Evolutionary conservation across 2,113 vertebrate species (phyloP), one percentile per base, ranked within the genome.

Genomic region (Pitta sordida): DNA sequence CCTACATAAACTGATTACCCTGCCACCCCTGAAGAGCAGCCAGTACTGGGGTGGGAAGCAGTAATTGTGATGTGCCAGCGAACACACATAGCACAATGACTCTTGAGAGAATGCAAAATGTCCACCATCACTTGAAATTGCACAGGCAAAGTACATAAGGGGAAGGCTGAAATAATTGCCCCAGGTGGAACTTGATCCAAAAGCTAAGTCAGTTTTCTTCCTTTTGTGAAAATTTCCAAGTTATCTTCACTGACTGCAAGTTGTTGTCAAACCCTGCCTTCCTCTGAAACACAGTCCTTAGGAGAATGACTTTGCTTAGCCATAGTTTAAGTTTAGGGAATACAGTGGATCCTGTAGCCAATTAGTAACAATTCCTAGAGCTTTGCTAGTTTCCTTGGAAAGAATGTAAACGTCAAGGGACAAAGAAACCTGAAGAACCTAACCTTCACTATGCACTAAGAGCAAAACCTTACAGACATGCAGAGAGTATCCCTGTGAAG

Each of bases 1-100:
- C 68, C 82, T 81, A 71, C 67, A 74, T 71, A 88, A 96, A 94
- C 76, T 90, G 83, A 95, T 93, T 87, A 93, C 52, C 94, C 79
- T 65, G 48, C 34, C 64, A 85, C 6, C 41, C 52, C 63, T 88
- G 70, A 94, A 89, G 63, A 77, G 91, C 82, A 93, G 84, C 44
- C 83, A 95, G 53, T 26, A 51, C 55, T 27, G 41, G 16, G 49
- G 24, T 82, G 79, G 71, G 83, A 85, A 91, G 51, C 59, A 79
- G 26, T 75, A 82, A 91, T 13, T 48, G 55, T 5, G 15, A 65
- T 78, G 70, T n/a, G 63, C 60, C 60, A 76, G 59, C 23, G 69
- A 60, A 86, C 36, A 63, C 49, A 60, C 34, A 63, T 44, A 63
- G 67, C 59, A 63, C 59, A 16, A 8, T 0, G 0, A 27, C 68